Conservation (phyloP, 1,140 invertebrate species). For the Araneus ventricosus region DNA sequence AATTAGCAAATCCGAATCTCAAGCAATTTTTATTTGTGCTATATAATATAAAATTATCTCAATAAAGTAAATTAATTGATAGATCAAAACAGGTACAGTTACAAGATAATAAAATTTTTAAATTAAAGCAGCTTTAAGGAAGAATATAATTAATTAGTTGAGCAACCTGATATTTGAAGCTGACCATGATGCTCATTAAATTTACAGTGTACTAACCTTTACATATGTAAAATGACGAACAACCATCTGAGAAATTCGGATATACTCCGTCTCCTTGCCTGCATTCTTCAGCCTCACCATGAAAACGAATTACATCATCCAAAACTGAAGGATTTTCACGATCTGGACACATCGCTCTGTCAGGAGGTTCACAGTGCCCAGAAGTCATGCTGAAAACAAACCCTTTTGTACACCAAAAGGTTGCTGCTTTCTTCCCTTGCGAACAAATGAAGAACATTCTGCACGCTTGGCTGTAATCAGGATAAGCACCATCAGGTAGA, state of each 20-base stretch:
- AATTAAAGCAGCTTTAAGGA: too few species aligned
- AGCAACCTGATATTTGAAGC: too few species aligned
- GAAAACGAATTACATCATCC: neutral
- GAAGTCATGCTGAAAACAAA: constrained; percentile 61
- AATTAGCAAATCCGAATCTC: too few species aligned
- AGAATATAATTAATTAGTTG: too few species aligned
- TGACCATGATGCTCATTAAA: neutral
- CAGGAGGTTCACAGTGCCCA: constrained; percentile 67
- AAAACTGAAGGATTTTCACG: constrained; percentile 13
- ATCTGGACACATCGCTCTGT: constrained; percentile 52
- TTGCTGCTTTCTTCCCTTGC: constrained; percentile 17
- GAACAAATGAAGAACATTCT: constrained; percentile 68
- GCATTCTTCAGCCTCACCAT: neutral
- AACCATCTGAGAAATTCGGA: constrained; percentile 82
- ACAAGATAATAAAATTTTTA: too few species aligned
- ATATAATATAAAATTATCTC: too few species aligned
- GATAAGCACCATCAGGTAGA: constrained; percentile 61
- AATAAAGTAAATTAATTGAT: too few species aligned
- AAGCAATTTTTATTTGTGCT: too few species aligned
- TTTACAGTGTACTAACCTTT: constrained; percentile 62
- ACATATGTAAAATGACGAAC: constrained; percentile 84
- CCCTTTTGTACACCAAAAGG: constrained; percentile 73
- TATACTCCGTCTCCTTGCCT: constrained; percentile 82
- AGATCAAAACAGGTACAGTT: too few species aligned
- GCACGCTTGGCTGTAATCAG: constrained; percentile 65